Conservation (phyloP, 2,888 invertebrate species). For the Hypselothyrea guttata region DNA sequence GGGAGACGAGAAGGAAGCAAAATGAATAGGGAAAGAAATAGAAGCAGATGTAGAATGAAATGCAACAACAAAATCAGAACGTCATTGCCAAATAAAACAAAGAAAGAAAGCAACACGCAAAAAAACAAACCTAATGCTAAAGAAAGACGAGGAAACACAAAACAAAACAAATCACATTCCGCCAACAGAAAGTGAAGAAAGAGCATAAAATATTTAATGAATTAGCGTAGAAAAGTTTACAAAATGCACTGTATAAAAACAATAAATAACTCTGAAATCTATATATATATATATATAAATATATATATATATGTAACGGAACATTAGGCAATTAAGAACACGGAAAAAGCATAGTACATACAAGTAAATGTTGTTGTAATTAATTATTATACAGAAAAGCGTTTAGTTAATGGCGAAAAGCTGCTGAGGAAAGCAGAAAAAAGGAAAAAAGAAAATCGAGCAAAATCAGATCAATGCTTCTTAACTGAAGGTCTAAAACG, state of each 20-base stretch:
- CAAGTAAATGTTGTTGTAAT: slow-evolving; percentile 73
- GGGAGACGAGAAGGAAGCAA: neutral
- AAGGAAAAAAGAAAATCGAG: slow-evolving; percentile 26
- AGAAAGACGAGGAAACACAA: slow-evolving; percentile 5
- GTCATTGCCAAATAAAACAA: slow-evolving; percentile 70
- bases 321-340: slow-evolving; percentile 30
- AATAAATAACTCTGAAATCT: slow-evolving; percentile 2
- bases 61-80: slow-evolving; percentile 69
- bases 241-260: slow-evolving; percentile 37
- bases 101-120: slow-evolving; percentile 16
- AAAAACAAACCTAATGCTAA: neutral
- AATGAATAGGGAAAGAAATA: slow-evolving; percentile 2
- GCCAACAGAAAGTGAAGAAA: slow-evolving; percentile 30
- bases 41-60: slow-evolving; percentile 1
- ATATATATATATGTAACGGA: slow-evolving; percentile 17
- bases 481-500: slow-evolving; percentile 16
- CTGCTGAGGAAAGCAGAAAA: neutral
- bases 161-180: slow-evolving; percentile 14
- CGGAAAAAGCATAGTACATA: slow-evolving; percentile 18
- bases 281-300: slow-evolving; percentile 17
- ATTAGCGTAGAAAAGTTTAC: slow-evolving; percentile 35
- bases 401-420: slow-evolving; percentile 31
- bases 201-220: slow-evolving; percentile 25
- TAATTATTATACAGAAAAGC: slow-evolving; percentile 59
- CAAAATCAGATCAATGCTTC: slow-evolving; percentile 3